phyloP scores from a whole-genome alignment of 64 coral and sea anemone species.

The Porites australiensis region DNA sequence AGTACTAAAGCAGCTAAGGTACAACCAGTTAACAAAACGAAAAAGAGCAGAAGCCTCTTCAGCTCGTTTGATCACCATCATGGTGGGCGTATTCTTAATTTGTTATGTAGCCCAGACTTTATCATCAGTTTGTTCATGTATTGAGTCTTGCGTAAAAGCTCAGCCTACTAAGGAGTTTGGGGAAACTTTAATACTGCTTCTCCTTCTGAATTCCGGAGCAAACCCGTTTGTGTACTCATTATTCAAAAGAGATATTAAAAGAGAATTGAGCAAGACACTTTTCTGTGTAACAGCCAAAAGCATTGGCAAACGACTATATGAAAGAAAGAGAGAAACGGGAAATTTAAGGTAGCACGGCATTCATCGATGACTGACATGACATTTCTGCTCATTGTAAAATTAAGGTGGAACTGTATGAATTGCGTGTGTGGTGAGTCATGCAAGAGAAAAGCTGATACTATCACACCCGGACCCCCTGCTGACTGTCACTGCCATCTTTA shows the following conservation, averaged over 20 bases:
- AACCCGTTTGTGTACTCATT: not conserved
- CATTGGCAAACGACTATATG: too few relatives aligned
- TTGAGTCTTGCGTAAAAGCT: not conserved
- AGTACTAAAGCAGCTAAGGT: not conserved
- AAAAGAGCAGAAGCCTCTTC: not conserved
- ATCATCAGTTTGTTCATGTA: not conserved
- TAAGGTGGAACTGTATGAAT: too few relatives aligned
- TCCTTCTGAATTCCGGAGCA: not conserved
- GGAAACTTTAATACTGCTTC: not conserved
- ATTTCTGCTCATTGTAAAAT: too few relatives aligned
- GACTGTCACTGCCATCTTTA: too few relatives aligned
- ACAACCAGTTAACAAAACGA: not conserved
- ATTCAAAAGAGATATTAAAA: not conserved
- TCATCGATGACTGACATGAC: too few relatives aligned
- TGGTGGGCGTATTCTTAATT: not conserved
- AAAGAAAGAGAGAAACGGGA: too few relatives aligned
- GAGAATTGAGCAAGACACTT: not conserved
- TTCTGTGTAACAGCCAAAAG: too few relatives aligned
- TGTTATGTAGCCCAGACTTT: slow-evolving; percentile 5
- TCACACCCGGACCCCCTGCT: too few relatives aligned
- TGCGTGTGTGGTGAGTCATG: too few relatives aligned
- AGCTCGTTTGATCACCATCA: not conserved
- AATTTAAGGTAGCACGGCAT: too few relatives aligned
- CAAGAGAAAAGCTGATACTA: too few relatives aligned
- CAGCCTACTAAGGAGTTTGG: not conserved